A percentile compares a stretch with the other conserved stretches of the same genome.
Conservation (phyloP, 1,140 invertebrate genomes). For the Thaumetopoea pityocampa region DNA sequence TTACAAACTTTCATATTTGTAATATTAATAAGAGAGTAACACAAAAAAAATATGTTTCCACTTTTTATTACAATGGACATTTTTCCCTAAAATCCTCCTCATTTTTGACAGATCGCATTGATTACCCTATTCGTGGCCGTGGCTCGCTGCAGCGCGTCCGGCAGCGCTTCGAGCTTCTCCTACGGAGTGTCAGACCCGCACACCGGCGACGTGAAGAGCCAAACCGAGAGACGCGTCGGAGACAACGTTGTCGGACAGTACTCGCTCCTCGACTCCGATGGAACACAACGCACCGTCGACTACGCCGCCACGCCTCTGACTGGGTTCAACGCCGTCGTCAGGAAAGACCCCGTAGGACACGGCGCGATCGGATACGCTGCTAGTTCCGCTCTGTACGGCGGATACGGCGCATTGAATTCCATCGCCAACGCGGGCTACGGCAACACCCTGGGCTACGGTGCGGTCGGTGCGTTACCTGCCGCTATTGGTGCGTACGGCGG, state of each 20-base stretch:
- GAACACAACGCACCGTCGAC: constrained; percentile 68
- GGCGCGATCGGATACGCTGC: constrained; percentile 25
- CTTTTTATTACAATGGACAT: no score
- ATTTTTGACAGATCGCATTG: constrained; percentile 48
- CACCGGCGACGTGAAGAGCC: constrained; percentile 74
- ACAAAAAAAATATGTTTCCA: no score
- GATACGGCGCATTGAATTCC: no score
- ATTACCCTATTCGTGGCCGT: constrained; percentile 55
- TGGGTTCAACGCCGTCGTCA: no score
- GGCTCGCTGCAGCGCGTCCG: constrained; percentile 47
- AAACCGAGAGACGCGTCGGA: constrained; percentile 72
- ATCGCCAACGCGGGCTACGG: no score
- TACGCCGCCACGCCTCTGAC: constrained; percentile 65
- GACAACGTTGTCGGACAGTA: constrained; percentile 76
- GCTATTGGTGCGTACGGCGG: no score
- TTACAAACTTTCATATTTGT: no score
- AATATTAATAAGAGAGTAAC: no score
- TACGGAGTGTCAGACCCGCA: constrained; percentile 71
- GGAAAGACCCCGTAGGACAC: no score
- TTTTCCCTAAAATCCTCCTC: no score
- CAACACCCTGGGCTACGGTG: no score
- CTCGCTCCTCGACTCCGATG: constrained; percentile 69
- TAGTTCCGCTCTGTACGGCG: constrained; percentile 26
- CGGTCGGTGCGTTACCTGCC: no score
- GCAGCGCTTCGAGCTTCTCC: constrained; percentile 61